These are phyloP conservation scores for Reticulitermes speratus DNA, from an alignment of 1,140 invertebrate genomes.

Conservation along the genomic window DNA sequence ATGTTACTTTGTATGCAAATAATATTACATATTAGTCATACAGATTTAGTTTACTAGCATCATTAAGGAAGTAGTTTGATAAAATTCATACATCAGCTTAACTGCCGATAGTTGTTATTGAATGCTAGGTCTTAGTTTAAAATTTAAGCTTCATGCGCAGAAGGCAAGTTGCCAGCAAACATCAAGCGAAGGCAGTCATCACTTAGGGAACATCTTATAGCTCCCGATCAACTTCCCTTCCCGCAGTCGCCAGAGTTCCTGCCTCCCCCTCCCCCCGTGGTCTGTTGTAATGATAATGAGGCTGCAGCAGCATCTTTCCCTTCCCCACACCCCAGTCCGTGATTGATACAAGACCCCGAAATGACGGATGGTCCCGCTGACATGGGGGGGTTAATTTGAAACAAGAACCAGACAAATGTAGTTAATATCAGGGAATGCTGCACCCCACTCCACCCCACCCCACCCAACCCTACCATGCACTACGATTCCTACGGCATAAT, in stretches of 20 bases:
- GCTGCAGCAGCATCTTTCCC: not conserved
- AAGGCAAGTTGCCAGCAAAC: too few species aligned
- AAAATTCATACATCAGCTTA: too few species aligned
- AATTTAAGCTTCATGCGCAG: too few species aligned
- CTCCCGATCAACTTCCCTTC: not conserved
- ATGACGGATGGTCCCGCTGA: conserved; percentile 32
- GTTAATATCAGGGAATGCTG: conserved; percentile 32
- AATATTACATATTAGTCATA: too few species aligned
- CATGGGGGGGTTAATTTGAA: conserved; percentile 34
- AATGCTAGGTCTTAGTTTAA: too few species aligned
- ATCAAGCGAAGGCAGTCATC: too few species aligned
- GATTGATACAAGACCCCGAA: conserved; percentile 33
- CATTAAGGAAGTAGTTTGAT: too few species aligned
- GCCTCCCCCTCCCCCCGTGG: not conserved
- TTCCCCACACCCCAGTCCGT: not conserved
- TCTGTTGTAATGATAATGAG: conserved; percentile 16
- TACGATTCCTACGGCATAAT: not conserved
- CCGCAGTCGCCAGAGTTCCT: not conserved
- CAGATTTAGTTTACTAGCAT: too few species aligned
- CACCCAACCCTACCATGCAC: not conserved
- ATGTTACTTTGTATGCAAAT: too few species aligned
- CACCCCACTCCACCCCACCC: not conserved
- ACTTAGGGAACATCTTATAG: not conserved
- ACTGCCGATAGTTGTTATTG: too few species aligned
- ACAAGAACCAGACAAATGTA: conserved; percentile 34